These are phyloP conservation scores for Spheniscus mendiculus DNA, from an alignment of 2,113 vertebrate genomes.

Conservation along the genomic window DNA sequence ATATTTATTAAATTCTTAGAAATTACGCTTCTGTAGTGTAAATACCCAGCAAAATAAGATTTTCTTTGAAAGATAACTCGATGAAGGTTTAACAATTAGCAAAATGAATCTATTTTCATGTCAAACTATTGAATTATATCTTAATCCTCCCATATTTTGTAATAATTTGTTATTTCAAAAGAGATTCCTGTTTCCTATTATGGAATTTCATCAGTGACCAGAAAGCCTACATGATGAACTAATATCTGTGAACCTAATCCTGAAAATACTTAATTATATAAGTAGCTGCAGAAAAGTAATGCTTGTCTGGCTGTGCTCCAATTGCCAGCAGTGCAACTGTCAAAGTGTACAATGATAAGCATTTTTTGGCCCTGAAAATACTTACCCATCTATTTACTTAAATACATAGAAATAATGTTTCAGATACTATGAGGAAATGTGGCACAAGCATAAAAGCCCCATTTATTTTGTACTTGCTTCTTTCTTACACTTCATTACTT, in stretches of 20 bases:
- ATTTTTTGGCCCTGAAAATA: neutral
- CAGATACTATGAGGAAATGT: neutral
- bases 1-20: neutral
- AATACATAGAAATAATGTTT: neutral
- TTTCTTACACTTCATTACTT: neutral
- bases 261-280: neutral
- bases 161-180: neutral
- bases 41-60: neutral
- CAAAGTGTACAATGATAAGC: neutral
- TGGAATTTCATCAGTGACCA: neutral
- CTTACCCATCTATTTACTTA: neutral
- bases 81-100: neutral
- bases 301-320: neutral
- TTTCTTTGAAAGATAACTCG: neutral
- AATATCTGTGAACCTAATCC: neutral
- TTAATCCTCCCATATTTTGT: neutral
- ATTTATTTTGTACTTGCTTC: neutral
- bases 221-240: neutral
- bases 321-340: neutral
- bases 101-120: neutral
- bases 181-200: neutral
- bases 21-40: neutral
- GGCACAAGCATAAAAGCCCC: neutral
- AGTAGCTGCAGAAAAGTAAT: neutral
- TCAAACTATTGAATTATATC: neutral